A percentile compares a stretch with the other conserved stretches of the same genome.
phyloP scores from a whole-genome alignment of 2,888 invertebrate genomes.

The Aspidiotus rigidus region DNA sequence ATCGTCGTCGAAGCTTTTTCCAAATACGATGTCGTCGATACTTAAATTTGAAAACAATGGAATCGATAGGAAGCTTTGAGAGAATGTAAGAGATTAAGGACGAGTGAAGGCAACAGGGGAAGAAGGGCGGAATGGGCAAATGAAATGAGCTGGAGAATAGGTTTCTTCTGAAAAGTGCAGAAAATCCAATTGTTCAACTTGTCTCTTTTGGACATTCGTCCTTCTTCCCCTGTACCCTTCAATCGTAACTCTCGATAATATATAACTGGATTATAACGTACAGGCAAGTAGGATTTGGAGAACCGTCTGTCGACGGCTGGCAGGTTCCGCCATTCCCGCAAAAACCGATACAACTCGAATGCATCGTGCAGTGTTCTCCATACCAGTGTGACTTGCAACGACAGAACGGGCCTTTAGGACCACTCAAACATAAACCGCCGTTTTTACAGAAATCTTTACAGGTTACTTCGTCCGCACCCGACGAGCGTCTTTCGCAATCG shows the following conservation, averaged over 20 bases:
- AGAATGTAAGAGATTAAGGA: too few species aligned
- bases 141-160: too few species aligned
- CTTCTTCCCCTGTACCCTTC: background rate
- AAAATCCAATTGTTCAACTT: too few species aligned
- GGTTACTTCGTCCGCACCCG: slow-evolving; percentile 15
- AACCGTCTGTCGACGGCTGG: slow-evolving; percentile 39
- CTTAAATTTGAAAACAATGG: too few species aligned
- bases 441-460: slow-evolving; percentile 28
- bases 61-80: too few species aligned
- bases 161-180: too few species aligned
- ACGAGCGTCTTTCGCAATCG: slow-evolving; percentile 19
- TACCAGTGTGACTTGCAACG: slow-evolving; percentile 37
- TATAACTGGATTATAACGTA: slow-evolving; percentile 9
- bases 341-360: slow-evolving; percentile 39
- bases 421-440: slow-evolving; percentile 19
- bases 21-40: too few species aligned
- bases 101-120: too few species aligned
- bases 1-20: too few species aligned
- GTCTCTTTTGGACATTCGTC: too few species aligned
- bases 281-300: slow-evolving; percentile 19
- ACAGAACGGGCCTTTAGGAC: slow-evolving; percentile 36
- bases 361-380: slow-evolving; percentile 33
- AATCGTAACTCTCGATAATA: background rate
- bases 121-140: too few species aligned
- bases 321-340: slow-evolving; percentile 53